These are phyloP conservation scores for Sinocyclocheilus grahami DNA, from an alignment of 2,113 vertebrate genomes.

Conservation along the genomic window DNA sequence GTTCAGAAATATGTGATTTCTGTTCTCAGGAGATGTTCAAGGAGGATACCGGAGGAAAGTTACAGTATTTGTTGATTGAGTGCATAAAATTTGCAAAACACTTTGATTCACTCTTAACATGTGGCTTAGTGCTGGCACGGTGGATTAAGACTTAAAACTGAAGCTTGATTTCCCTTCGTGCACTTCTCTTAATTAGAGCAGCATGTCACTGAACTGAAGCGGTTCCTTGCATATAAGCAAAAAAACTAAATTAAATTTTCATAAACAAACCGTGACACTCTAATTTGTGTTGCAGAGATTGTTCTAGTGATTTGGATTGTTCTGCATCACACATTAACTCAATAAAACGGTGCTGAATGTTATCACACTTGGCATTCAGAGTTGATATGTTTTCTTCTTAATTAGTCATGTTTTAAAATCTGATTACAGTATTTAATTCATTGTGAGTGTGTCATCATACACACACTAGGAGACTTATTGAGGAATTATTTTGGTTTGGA, in stretches of 20 bases:
- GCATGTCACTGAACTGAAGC: slow-evolving; percentile 3
- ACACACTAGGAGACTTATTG: too few relatives aligned
- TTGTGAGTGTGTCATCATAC: slow-evolving; percentile 20
- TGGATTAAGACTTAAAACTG: background rate
- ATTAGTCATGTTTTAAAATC: slow-evolving; percentile 37
- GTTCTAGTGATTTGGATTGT: slow-evolving; percentile 24
- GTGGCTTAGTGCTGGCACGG: background rate
- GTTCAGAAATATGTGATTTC: background rate
- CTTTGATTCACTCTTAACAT: background rate
- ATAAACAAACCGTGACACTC: slow-evolving; percentile 30
- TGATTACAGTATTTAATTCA: slow-evolving; percentile 46
- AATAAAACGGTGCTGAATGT: background rate
- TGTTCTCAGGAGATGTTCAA: background rate
- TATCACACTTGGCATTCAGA: slow-evolving; percentile 13
- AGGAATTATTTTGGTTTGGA: too few relatives aligned
- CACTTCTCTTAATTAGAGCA: slow-evolving; percentile 19
- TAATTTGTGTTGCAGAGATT: slow-evolving; percentile 43
- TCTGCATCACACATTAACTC: slow-evolving; percentile 17
- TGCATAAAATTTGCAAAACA: background rate
- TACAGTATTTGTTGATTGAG: background rate
- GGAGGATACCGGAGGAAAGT: background rate
- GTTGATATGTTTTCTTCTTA: slow-evolving; percentile 33
- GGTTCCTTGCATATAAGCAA: background rate
- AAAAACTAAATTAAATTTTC: slow-evolving; percentile 30
- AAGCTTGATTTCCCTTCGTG: slow-evolving; percentile 7